Evolutionary conservation across 1,140 invertebrate species (phyloP).

Genomic region (Drosophila mayri): DNA sequence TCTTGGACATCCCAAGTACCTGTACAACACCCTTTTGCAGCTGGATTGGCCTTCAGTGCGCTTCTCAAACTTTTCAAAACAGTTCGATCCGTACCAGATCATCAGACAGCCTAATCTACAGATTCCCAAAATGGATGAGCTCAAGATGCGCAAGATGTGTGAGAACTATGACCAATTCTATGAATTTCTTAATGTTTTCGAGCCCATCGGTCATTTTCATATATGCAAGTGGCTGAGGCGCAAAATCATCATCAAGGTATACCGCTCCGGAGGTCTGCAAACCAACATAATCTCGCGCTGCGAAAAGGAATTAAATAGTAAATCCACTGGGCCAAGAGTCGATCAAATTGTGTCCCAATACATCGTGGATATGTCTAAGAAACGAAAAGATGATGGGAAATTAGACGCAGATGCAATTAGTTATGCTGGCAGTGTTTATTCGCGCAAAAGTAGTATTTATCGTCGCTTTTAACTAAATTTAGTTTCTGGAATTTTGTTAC

Average conservation of each 20-base stretch:
- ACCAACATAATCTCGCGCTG: conserved; percentile 51
- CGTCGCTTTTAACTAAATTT: not conserved
- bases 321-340: conserved; percentile 12
- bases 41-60: conserved; percentile 52
- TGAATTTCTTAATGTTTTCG: conserved; percentile 8
- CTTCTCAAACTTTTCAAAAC: conserved; percentile 52
- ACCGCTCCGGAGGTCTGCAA: conserved; percentile 53
- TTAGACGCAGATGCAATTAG: not conserved
- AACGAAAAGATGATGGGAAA: conserved; percentile 27
- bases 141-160: conserved; percentile 29
- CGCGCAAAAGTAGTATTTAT: not conserved
- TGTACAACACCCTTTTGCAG: conserved; percentile 67
- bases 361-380: conserved; percentile 31
- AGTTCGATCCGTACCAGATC: conserved; percentile 72
- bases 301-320: conserved; percentile 47
- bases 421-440: not conserved
- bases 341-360: conserved; percentile 61
- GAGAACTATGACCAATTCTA: conserved; percentile 51
- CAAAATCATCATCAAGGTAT: conserved; percentile 47
- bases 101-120: conserved; percentile 53
- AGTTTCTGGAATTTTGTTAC: not conserved
- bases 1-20: conserved; percentile 68
- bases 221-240: conserved; percentile 57
- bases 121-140: conserved; percentile 58
- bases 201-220: conserved; percentile 9